These are phyloP conservation scores for Zoanthus sociatus DNA, from an alignment of 92 coral and sea anemone genomes.

Conservation along the genomic window DNA sequence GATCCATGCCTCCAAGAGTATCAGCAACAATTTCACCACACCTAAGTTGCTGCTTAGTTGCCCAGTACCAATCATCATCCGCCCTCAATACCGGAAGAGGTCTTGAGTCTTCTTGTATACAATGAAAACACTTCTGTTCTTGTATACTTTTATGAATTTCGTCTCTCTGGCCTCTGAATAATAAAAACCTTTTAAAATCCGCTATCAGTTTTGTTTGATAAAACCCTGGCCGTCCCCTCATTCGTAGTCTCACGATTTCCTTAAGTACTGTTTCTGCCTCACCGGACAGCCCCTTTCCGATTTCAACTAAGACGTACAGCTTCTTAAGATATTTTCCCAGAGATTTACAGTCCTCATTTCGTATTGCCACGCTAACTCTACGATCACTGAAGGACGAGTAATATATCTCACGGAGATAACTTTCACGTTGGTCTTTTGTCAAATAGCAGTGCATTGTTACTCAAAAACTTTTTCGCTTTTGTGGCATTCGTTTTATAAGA, in stretches of 20 bases:
- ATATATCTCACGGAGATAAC: conserved; percentile 85
- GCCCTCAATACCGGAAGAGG: conserved; percentile 63
- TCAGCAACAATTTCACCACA: conserved; percentile 92
- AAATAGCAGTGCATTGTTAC: conserved; percentile 76
- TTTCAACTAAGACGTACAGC: conserved; percentile 73
- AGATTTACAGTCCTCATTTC: conserved; percentile 70
- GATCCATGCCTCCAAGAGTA: conserved; percentile 85
- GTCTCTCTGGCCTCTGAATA: conserved; percentile 79
- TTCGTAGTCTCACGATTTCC: conserved; percentile 76
- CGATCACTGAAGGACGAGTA: conserved; percentile 89
- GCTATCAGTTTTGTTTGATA: conserved; percentile 81
- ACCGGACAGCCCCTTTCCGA: conserved; percentile 74
- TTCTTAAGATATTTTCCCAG: conserved; percentile 71
- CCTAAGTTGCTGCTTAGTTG: conserved; percentile 81
- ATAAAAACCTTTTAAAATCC: conserved; percentile 77
- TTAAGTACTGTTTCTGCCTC: conserved; percentile 76
- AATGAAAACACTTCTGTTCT: conserved; percentile 89
- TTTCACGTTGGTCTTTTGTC: conserved; percentile 87
- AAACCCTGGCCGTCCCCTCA: conserved; percentile 82
- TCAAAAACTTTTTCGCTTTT: not conserved
- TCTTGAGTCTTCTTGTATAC: conserved; percentile 67
- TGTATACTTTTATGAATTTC: conserved; percentile 61
- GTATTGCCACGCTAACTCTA: conserved; percentile 72
- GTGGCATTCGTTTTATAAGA: not conserved
- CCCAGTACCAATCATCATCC: conserved; percentile 89